Evolutionary conservation across 30 jellyfish, hydroid and myxozoan genomes (phyloP).

Genomic region (Mastigias papua): DNA sequence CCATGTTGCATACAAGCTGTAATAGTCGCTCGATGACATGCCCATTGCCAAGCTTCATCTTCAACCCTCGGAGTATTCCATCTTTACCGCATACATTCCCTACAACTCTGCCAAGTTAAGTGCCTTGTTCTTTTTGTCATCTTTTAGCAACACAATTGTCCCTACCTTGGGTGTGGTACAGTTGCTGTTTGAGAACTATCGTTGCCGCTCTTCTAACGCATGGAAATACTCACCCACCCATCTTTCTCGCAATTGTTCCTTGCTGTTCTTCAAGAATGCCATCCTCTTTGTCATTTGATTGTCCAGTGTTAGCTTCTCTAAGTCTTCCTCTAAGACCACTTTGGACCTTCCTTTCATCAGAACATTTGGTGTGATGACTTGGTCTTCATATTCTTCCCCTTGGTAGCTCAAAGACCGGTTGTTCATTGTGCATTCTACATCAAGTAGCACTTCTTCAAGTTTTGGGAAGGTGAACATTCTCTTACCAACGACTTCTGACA

Average conservation of each 20-base stretch:
- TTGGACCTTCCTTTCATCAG: conserved; percentile 53
- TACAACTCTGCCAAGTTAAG: conserved; percentile 65
- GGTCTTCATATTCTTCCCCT: conserved; percentile 61
- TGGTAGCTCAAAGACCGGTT: conserved; percentile 62
- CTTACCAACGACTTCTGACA: conserved; percentile 35
- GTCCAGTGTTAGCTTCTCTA: conserved; percentile 56
- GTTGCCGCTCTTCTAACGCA: conserved; percentile 75
- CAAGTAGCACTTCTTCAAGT: conserved; percentile 40
- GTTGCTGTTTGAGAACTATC: conserved; percentile 36
- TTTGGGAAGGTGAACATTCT: conserved; percentile 6
- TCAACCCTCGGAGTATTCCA: conserved; percentile 66
- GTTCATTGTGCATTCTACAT: conserved; percentile 48
- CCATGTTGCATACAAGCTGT: conserved; percentile 74
- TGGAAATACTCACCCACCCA: conserved; percentile 67
- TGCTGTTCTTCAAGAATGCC: conserved; percentile 44
- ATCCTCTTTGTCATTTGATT: conserved; percentile 48
- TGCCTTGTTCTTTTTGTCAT: conserved; percentile 69
- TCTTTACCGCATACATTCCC: conserved; percentile 54
- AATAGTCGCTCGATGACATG: conserved; percentile 71
- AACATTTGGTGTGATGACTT: conserved; percentile 60
- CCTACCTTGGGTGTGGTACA: conserved; percentile 43
- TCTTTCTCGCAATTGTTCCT: conserved; percentile 30
- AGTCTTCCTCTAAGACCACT: conserved; percentile 25
- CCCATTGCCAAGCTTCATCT: conserved; percentile 68
- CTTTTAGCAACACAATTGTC: conserved; percentile 68